Percentiles rank a stretch among this genome's conserved stretches.
Evolutionary conservation across 2,888 invertebrate genomes (phyloP).

Genomic region (Chalcis sispes): DNA sequence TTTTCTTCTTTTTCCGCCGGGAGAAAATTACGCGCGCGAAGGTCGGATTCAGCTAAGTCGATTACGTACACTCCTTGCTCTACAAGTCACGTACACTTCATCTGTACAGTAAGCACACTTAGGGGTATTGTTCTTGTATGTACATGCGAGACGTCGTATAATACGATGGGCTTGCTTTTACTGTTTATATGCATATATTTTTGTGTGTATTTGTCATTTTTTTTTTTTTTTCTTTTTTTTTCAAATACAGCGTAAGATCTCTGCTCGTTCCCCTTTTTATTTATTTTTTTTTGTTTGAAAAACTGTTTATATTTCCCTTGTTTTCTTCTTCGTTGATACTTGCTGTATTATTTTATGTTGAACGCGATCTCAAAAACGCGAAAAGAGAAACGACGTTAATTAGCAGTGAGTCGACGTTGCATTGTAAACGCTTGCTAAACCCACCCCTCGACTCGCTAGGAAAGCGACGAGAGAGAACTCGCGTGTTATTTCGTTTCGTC

Average conservation of each 20-base stretch:
- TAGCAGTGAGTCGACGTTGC: neutral
- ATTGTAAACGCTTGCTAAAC: neutral
- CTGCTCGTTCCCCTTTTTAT: too few relatives aligned
- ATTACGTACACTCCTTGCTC: conserved; percentile 11
- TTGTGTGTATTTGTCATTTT: conserved; percentile 3
- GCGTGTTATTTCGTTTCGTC: neutral
- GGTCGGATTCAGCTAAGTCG: neutral
- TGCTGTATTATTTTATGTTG: neutral
- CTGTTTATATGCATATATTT: neutral
- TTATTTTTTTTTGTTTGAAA: neutral
- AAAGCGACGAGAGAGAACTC: neutral
- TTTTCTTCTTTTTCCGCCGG: conserved; percentile 1
- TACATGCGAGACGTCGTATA: conserved; percentile 34
- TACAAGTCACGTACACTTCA: conserved; percentile 18
- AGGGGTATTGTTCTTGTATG: conserved; percentile 7
- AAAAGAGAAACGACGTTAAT: neutral
- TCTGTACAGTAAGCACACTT: conserved; percentile 33
- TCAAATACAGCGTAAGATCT: conserved; percentile 5
- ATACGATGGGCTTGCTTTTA: neutral
- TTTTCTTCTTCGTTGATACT: neutral
- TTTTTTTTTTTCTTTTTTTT: neutral
- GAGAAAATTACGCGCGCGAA: neutral
- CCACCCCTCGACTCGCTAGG: too few relatives aligned
- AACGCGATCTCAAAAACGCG: neutral
- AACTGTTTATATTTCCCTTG: neutral